Base-by-base conservation (phyloP, 2,888 invertebrate species). In the Napeogenes inachia region DNA sequence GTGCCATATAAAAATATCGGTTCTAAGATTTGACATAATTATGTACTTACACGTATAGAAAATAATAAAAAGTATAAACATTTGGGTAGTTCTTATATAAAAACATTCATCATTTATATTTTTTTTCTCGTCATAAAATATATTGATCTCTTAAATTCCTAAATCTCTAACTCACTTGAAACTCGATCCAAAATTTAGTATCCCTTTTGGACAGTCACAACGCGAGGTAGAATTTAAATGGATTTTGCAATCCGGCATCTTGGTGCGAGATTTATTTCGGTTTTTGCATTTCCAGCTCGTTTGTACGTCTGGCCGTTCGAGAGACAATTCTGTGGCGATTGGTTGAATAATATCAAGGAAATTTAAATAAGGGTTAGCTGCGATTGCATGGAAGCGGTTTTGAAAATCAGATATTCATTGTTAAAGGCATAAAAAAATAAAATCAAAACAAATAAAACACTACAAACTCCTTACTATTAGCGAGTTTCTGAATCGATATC, bases 231-330 rank as follows among this genome's bases (percentile, higher is more conserved):
- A 84, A 87, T 85, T 84, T 76, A 84, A 87, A 82, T 81, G 79
- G 80, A 76, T 71, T 66, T 70, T 72, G 71, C 69, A 72, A 77
- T 77, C 72, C 73, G 72, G 64, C 77, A 74, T 81, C 81, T 83
- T 81, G 76, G 75, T 75, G 68, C 66, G 72, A 79, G 83, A 87
- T 87, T 86, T 85, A 86, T 87, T 81, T 82, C 77, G 76, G 80
- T 78, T 84, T 87, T 85, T 82, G 83, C 81, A 82, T 86, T 78
- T 75, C 74, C 73, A 69, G 63, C 70, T 73, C 75, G 74, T 76
- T 75, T 74, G 75, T 73, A 75, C 75, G 73, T 76, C 76, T 76
- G 73, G 62, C 59, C 63, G 64, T 68, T 67, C 62, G 65, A 60
- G 61, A 71, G 73, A 73, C 73, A 73, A 75, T 75, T 69, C 64